Percentiles rank a stretch among this genome's conserved stretches.
These are phyloP conservation scores for Hirtodrosophila trivittata DNA, from an alignment of 2,888 invertebrate species.

Conservation along the genomic window DNA sequence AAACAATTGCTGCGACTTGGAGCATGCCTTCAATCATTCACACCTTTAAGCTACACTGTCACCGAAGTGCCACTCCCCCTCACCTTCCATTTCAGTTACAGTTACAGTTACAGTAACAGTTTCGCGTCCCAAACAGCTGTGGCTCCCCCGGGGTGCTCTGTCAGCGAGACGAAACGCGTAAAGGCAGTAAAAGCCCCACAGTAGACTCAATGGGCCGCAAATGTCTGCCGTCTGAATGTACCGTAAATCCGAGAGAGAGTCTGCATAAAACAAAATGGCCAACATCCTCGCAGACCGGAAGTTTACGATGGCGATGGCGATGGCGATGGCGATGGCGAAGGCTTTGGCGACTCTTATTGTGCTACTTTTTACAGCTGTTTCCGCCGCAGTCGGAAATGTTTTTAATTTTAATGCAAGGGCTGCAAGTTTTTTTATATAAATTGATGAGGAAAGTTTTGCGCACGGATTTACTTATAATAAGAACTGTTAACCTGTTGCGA, in stretches of 20 bases:
- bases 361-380: slow-evolving; percentile 66
- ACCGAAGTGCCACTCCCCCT: too few species aligned
- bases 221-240: slow-evolving; percentile 33
- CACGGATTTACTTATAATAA: too few species aligned
- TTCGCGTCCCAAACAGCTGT: slow-evolving; percentile 9
- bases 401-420: slow-evolving; percentile 72
- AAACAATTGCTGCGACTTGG: slow-evolving; percentile 43
- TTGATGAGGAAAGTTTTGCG: too few species aligned
- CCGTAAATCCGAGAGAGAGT: slow-evolving; percentile 56
- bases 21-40: slow-evolving; percentile 54
- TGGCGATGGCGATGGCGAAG: too few species aligned
- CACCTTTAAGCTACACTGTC: slow-evolving; percentile 68
- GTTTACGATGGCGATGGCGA: slow-evolving; percentile 33
- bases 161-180: slow-evolving; percentile 38
- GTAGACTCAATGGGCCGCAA: too few species aligned
- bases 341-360: slow-evolving; percentile 44
- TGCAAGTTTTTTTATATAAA: slow-evolving; percentile 13
- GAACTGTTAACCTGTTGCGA: too few species aligned
- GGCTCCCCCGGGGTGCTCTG: slow-evolving; percentile 32
- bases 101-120: too few species aligned
- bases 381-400: slow-evolving; percentile 67
- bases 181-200: slow-evolving; percentile 43
- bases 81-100: too few species aligned
- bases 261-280: slow-evolving; percentile 74
- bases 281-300: slow-evolving; percentile 57